Evolutionary conservation across 2,113 vertebrate species (phyloP).

Genomic region (Chaetodon auriga): DNA sequence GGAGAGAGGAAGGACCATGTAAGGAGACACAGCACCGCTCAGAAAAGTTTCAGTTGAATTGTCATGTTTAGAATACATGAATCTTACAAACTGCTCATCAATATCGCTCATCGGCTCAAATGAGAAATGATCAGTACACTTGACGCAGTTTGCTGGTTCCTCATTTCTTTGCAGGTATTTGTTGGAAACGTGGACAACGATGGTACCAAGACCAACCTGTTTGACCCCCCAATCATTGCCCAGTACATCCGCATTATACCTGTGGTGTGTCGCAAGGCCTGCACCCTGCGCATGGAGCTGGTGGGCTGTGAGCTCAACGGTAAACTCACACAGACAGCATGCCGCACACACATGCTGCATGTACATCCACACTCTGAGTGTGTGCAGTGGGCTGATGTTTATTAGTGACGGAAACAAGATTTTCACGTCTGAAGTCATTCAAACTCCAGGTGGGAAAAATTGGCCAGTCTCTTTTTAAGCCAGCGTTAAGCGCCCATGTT

Average conservation of each 20-base stretch:
- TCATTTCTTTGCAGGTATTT: slow-evolving; percentile 85
- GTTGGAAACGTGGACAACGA: slow-evolving; percentile 89
- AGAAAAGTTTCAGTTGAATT: too few species aligned
- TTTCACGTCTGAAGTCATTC: not conserved
- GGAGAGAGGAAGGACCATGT: slow-evolving; percentile 85
- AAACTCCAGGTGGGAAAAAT: slow-evolving; percentile 1
- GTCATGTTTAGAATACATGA: too few species aligned
- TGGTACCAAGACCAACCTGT: slow-evolving; percentile 87
- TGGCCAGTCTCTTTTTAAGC: not conserved
- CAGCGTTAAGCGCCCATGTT: not conserved
- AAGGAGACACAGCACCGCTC: slow-evolving; percentile 36
- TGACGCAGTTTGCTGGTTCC: not conserved
- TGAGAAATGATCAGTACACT: not conserved
- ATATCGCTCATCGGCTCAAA: not conserved
- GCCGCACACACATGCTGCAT: not conserved
- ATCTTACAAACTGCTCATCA: too few species aligned
- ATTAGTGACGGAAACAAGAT: slow-evolving; percentile 12
- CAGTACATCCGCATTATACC: slow-evolving; percentile 92
- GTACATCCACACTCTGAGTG: not conserved
- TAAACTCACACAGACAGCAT: slow-evolving; percentile 76
- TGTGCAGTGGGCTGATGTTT: not conserved
- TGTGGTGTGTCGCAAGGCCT: slow-evolving; percentile 86
- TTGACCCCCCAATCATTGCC: slow-evolving; percentile 87
- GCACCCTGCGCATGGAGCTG: slow-evolving; percentile 95
- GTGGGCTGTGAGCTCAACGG: slow-evolving; percentile 96